These are phyloP conservation scores for Psittacula cyanocephala DNA, from an alignment of 2,113 vertebrate genomes.

Conservation along the genomic window DNA sequence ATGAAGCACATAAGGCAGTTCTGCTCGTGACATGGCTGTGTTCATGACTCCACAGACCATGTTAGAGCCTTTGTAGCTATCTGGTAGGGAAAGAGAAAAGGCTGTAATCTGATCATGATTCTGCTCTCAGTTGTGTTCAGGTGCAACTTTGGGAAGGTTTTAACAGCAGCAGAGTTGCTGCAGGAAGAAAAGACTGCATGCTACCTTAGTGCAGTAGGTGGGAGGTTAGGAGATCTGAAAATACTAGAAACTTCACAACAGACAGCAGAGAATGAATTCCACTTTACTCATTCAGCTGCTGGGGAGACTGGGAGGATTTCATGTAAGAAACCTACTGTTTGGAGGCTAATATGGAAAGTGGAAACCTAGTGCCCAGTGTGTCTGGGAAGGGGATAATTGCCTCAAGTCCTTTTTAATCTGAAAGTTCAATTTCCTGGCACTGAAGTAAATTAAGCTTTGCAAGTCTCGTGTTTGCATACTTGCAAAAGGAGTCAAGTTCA, in stretches of 20 bases:
- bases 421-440: neutral
- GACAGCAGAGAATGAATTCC: neutral
- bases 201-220: neutral
- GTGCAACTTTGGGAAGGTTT: neutral
- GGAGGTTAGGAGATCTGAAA: neutral
- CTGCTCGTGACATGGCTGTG: neutral
- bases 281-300: neutral
- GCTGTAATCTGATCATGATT: neutral
- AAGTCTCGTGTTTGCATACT: neutral
- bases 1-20: neutral
- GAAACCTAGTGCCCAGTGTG: neutral
- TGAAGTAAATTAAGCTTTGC: neutral
- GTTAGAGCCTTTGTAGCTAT: neutral
- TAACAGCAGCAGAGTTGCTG: neutral
- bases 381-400: neutral
- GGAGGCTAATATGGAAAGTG: neutral
- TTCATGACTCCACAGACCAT: neutral
- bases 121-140: neutral
- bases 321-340: neutral
- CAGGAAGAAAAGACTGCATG: too few species aligned
- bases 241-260: neutral
- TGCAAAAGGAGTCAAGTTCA: neutral
- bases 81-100: neutral
- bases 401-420: neutral
- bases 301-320: neutral